Evolutionary conservation across 2,113 vertebrate species (phyloP), one percentile per base, ranked within the genome.

Genomic region (Datnioides undecimradiatus): DNA sequence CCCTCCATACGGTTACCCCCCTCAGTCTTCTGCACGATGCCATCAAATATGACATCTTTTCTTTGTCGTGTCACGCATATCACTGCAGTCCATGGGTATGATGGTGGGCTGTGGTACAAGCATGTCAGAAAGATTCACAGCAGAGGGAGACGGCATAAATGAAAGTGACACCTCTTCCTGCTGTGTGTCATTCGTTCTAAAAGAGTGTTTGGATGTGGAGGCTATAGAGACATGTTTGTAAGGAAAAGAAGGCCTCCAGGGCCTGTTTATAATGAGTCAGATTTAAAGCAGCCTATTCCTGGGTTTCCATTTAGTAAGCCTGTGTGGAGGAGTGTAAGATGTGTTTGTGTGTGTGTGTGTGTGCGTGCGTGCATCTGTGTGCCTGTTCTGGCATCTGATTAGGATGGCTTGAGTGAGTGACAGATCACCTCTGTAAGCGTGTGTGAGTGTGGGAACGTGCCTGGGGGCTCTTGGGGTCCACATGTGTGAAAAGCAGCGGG

Each of bases 251-350:
- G 43, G 69, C 64, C 88, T 79, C 46, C 38, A 2, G 80, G 85
- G 79, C 70, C 73, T 77, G 79, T 77, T 90, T 81, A 79, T 89
- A 84, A 87, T 88, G 89, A 91, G 76, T 89, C 89, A 85, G 86
- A 86, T 63, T 74, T 69, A 79, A 77, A 63, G 49, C 52, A 59
- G 71, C 60, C 83, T 91, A 46, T 89, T 88, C 78, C 71, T 80
- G 66, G 65, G 8, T 64, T 66, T 80, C 55, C 79, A 41, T 88
- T 84, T 75, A 52, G 55, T 40, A 64, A 48, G 76, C 43, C 21
- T 79, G 62, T 68, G 67, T 62, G 75, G 60, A 79, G 72, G 76
- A 73, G 63, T 60, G 70, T n/a, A n/a, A n/a, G n/a, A n/a, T 49
- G 40, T 49, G 58, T 62, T 17, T 49, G 8, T 81, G 48, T 73